phyloP scores from a whole-genome alignment of 2,113 vertebrate genomes.

The Micronisus gabar region DNA sequence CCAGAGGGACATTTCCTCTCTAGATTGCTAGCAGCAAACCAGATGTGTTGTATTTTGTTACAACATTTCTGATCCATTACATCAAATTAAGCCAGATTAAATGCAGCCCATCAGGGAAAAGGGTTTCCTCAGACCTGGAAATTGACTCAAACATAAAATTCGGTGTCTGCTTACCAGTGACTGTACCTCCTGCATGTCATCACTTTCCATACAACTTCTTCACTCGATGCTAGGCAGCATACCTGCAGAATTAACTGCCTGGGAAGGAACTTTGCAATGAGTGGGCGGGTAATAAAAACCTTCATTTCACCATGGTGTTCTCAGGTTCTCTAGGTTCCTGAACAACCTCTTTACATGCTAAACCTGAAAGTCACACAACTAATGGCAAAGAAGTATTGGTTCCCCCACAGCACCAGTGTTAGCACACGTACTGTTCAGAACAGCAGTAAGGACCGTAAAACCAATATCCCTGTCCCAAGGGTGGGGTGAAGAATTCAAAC shows the following conservation, averaged over 20 bases:
- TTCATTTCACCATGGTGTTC: neutral
- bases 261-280: neutral
- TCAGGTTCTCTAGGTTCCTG: neutral
- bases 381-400: neutral
- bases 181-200: neutral
- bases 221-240: neutral
- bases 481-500: neutral
- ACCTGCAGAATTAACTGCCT: neutral
- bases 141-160: neutral
- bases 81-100: slow-evolving; percentile 5
- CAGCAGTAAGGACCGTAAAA: neutral
- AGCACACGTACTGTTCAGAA: neutral
- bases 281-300: neutral
- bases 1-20: neutral
- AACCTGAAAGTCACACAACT: neutral
- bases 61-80: neutral
- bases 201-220: neutral
- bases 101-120: neutral
- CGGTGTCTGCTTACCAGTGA: neutral
- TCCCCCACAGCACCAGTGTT: neutral
- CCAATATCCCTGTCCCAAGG: neutral
- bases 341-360: neutral
- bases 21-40: neutral
- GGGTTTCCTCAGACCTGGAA: neutral
- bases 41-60: neutral